Conservation (phyloP, 2,797 vertebrate species). For the Threskiornis aethiopicus region DNA sequence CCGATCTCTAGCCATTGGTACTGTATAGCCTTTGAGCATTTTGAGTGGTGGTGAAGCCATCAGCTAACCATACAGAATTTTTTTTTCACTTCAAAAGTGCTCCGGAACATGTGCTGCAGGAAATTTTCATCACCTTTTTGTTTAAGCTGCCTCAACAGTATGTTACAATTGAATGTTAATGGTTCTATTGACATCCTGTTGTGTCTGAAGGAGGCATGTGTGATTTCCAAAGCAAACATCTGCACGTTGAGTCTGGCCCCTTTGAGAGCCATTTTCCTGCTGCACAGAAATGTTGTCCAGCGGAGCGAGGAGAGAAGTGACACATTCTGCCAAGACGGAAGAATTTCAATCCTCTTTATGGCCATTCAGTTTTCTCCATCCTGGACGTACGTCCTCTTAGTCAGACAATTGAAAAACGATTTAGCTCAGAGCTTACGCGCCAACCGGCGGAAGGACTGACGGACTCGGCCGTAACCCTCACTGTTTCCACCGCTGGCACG, state of each 20-base stretch:
- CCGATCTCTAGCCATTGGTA: accelerated
- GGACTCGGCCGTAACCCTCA: background rate
- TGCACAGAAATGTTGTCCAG: background rate
- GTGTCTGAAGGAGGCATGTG: constrained; percentile 57
- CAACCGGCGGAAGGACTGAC: constrained; percentile 17
- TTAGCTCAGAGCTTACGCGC: background rate
- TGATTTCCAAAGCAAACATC: constrained; percentile 65
- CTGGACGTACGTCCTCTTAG: constrained; percentile 68
- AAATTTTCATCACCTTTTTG: constrained; percentile 48
- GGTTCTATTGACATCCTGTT: constrained; percentile 66
- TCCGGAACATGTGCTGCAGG: constrained; percentile 1
- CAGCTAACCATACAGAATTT: background rate
- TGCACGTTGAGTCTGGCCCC: background rate
- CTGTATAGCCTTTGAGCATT: background rate
- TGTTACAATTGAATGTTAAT: background rate
- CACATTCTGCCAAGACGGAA: background rate
- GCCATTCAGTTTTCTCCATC: constrained; percentile 54
- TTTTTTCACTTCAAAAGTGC: background rate
- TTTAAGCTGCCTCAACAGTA: background rate
- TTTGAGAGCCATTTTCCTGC: constrained; percentile 38
- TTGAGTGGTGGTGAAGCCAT: background rate
- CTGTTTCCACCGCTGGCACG: background rate
- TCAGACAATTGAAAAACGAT: constrained; percentile 31
- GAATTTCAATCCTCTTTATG: constrained; percentile 31
- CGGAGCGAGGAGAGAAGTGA: background rate